Percentiles rank a stretch among this genome's conserved stretches.
phyloP scores from a whole-genome alignment of 2,113 vertebrate genomes.

The Dromaius novaehollandiae region DNA sequence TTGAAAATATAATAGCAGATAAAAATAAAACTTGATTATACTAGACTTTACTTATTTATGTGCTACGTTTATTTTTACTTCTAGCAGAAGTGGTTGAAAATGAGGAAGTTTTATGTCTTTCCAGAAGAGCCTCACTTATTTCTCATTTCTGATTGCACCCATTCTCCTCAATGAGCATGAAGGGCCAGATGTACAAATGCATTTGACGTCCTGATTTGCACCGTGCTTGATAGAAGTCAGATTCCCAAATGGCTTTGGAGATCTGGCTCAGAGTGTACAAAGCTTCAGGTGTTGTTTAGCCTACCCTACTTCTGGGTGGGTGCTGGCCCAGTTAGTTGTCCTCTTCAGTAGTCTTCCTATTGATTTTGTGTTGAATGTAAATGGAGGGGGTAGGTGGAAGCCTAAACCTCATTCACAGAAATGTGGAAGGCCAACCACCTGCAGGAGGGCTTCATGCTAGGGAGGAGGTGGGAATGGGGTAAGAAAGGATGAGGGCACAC shows the following conservation, averaged over 20 bases:
- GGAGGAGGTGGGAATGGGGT: background rate
- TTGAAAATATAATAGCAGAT: background rate
- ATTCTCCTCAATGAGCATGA: background rate
- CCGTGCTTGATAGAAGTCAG: rapidly evolving
- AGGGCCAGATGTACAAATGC: background rate
- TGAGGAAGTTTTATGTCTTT: background rate
- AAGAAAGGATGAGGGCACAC: background rate
- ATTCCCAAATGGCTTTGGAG: background rate
- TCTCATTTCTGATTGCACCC: rapidly evolving
- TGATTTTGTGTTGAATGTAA: background rate
- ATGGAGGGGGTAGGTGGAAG: background rate
- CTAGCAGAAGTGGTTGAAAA: background rate
- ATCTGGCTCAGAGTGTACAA: too few relatives aligned
- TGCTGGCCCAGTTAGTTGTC: rapidly evolving
- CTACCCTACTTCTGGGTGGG: background rate
- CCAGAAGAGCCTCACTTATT: background rate
- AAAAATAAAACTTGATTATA: background rate
- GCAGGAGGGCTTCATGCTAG: background rate
- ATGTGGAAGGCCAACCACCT: background rate
- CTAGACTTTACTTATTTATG: background rate
- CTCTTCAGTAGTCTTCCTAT: rapidly evolving
- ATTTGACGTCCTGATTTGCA: background rate
- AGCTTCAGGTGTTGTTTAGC: background rate
- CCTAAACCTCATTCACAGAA: rapidly evolving
- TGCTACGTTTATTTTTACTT: background rate